Conservation (phyloP, 2,797 vertebrate species). For the Gallinago stenura region DNA sequence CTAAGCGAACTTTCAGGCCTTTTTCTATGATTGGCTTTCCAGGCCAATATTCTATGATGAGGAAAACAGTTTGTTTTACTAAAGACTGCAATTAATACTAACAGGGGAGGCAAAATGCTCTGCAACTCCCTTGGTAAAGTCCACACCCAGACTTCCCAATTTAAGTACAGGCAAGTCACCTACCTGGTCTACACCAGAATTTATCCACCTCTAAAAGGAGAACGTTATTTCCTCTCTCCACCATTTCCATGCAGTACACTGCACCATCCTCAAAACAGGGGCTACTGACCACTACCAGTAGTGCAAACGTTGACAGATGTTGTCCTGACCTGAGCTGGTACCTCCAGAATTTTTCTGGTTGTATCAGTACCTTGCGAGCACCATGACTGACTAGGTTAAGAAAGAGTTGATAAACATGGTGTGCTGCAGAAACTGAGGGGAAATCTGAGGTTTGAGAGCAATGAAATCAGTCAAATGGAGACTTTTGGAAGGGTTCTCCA, state of each 20-base stretch:
- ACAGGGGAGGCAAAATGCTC: background rate
- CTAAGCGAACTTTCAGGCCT: background rate
- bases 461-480: background rate
- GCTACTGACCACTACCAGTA: background rate
- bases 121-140: rapidly evolving
- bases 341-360: background rate
- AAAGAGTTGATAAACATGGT: background rate
- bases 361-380: background rate
- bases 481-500: background rate
- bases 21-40: background rate
- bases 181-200: background rate
- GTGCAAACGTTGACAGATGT: background rate
- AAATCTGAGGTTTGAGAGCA: background rate
- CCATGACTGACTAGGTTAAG: background rate
- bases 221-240: rapidly evolving
- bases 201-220: background rate
- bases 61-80: background rate
- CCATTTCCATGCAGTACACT: too few species aligned
- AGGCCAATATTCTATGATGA: background rate
- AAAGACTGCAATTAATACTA: background rate
- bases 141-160: background rate
- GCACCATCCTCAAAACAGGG: background rate
- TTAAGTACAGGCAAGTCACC: background rate
- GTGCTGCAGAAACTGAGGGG: rapidly evolving
- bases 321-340: background rate